Base-by-base conservation (phyloP, 1,140 invertebrate species). In the Oryctes rhinoceros region DNA sequence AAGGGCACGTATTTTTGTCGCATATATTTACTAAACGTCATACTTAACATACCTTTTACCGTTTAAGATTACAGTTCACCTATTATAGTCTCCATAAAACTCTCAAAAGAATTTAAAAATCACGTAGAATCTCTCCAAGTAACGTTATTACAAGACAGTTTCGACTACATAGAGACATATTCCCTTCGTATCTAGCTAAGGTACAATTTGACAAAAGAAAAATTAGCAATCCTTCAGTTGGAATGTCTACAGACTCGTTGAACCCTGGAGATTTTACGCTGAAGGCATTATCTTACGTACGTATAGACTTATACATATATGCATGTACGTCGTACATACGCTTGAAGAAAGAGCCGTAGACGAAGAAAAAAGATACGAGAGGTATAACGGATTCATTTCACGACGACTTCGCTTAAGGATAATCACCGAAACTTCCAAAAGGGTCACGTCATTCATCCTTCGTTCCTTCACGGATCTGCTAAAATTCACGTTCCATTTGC, bases 401-500 rank as follows among this genome's bases (percentile, higher is more conserved):
- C 65, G 65, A 37, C 65, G 24, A 37, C 24, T 37, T 71, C 65
- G 65, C 20, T 13, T 18, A 71, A 24, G 24, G 65, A 71, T 71
- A 30, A 71, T 24, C 20, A 71, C 20, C 65, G 13, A 24, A 71
- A 71, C 20, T 37, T 71, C 24, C 13, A 37, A 37, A 71, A 71
- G 53, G 15, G 65, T 35, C 65, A 24, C 9, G 20, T 71, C 65
- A 71, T 37, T 71, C 65, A 24, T 71, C 35, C 20, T 59, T 71
- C 65, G 35, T 71, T 62, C 53, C 13, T 62, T 18, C 65, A 71
- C 9, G 24, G 15, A 24, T 37, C 11, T 71, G 37, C 11, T 71
- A 13, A 24, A 71, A 71, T 71, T 71, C 75, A 49, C 75, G 44
- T 76, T 76, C 75, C 75, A 76, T 76, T 76, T 76, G 75, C 75